Evolutionary conservation across 2,888 invertebrate species (phyloP).

Genomic region (Sialis fuliginosa): DNA sequence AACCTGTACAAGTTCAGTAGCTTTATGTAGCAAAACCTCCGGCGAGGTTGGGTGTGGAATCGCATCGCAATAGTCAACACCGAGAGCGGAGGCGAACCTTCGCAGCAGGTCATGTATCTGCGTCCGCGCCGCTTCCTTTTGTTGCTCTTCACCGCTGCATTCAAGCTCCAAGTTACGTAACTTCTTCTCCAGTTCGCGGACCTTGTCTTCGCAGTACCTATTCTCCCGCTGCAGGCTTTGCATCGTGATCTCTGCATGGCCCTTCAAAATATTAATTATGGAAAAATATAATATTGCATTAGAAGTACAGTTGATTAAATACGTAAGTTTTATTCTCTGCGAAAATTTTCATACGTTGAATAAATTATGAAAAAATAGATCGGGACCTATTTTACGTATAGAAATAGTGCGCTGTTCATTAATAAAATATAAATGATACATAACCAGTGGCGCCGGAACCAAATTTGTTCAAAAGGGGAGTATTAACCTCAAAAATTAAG

Average conservation of each 20-base stretch:
- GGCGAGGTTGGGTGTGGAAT: slow-evolving; percentile 39
- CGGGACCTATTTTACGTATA: too few species aligned
- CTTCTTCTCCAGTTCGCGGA: slow-evolving; percentile 59
- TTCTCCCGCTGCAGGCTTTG: slow-evolving; percentile 60
- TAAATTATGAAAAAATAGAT: too few species aligned
- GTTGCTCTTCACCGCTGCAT: slow-evolving; percentile 52
- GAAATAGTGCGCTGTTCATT: too few species aligned
- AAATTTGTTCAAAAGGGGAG: too few species aligned
- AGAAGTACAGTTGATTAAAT: too few species aligned
- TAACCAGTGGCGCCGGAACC: too few species aligned
- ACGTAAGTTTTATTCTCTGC: too few species aligned
- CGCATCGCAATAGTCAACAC: slow-evolving; percentile 48
- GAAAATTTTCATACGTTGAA: too few species aligned
- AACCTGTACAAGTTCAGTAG: slow-evolving; percentile 59
- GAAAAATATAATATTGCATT: too few species aligned
- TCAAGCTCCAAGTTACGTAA: slow-evolving; percentile 53
- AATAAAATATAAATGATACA: too few species aligned
- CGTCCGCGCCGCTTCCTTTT: slow-evolving; percentile 50
- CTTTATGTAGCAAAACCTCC: slow-evolving; percentile 57
- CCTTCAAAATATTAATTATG: slow-evolving; percentile 12
- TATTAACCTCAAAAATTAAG: too few species aligned
- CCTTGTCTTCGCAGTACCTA: slow-evolving; percentile 50
- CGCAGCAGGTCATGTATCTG: slow-evolving; percentile 54
- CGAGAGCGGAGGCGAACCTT: slow-evolving; percentile 52
- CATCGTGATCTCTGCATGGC: slow-evolving; percentile 50